Conservation (phyloP, 2,888 invertebrate species). For the Orgyia antiqua region DNA sequence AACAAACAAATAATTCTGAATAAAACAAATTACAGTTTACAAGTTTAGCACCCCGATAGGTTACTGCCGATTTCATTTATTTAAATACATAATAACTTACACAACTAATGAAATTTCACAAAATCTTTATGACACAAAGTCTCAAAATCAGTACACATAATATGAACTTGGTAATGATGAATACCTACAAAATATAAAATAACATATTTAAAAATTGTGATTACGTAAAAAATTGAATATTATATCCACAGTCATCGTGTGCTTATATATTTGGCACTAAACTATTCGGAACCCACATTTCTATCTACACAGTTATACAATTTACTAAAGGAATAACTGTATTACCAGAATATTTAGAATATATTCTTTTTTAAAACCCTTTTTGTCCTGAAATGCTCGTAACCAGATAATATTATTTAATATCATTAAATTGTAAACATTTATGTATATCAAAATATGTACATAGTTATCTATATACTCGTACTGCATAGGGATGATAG, state of each 20-base stretch:
- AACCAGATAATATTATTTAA: constrained; percentile 32
- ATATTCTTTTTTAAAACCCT: constrained; percentile 29
- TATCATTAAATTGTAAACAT: constrained; percentile 13
- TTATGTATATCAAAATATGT: constrained; percentile 16
- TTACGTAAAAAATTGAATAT: constrained; percentile 44
- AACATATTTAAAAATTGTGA: constrained; percentile 54
- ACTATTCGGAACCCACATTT: constrained; percentile 70
- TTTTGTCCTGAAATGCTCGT: constrained; percentile 22
- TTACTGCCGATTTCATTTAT: constrained; percentile 42
- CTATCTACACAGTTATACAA: constrained; percentile 55
- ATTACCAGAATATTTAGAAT: constrained; percentile 37
- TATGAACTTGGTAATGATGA: constrained; percentile 24
- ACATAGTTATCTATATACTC: constrained; percentile 12
- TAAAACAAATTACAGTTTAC: constrained; percentile 45
- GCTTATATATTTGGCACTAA: constrained; percentile 71
- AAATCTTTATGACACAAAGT: constrained; percentile 45
- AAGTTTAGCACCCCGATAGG: constrained; percentile 70
- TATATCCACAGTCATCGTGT: constrained; percentile 43
- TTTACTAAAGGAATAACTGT: constrained; percentile 41
- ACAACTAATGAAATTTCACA: constrained; percentile 42
- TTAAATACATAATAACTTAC: constrained; percentile 41
- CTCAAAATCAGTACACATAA: constrained; percentile 53
- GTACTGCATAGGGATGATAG: too few species aligned
- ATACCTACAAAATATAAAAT: constrained; percentile 34
- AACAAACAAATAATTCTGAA: constrained; percentile 41